Conservation (phyloP, 2,888 invertebrate genomes). For the Polymixis flavicincta region DNA sequence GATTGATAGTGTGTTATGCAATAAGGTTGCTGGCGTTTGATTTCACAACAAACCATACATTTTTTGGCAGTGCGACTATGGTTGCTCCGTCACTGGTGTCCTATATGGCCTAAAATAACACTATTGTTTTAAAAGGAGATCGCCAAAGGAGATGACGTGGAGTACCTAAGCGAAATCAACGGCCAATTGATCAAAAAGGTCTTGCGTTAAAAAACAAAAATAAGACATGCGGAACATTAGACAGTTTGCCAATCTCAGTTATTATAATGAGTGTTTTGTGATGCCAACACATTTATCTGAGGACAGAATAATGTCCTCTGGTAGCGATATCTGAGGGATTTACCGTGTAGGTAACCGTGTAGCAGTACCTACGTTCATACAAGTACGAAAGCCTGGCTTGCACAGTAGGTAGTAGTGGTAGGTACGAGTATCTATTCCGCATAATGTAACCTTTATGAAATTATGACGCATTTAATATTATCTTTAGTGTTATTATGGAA, state of each 20-base stretch:
- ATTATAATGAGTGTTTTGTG: conserved; percentile 53
- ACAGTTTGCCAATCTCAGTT: conserved; percentile 60
- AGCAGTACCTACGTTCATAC: neutral
- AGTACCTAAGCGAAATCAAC: conserved; percentile 38
- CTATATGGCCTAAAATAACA: neutral
- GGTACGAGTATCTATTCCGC: neutral
- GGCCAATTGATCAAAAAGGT: conserved; percentile 31
- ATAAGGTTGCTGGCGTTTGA: neutral
- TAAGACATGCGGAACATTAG: conserved; percentile 59
- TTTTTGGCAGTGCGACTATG: neutral
- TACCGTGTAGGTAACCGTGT: conserved; percentile 15
- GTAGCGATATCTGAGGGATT: conserved; percentile 16
- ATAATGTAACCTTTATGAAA: conserved; percentile 9
- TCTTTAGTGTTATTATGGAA: conserved; percentile 44
- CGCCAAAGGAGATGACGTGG: neutral
- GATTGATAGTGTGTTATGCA: too few species aligned
- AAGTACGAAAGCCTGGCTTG: neutral
- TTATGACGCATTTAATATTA: conserved; percentile 39
- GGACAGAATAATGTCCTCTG: conserved; percentile 43
- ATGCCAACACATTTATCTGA: conserved; percentile 63
- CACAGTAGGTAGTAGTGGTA: neutral
- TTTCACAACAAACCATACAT: neutral
- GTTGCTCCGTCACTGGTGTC: neutral
- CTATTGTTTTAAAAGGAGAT: neutral
- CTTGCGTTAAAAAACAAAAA: conserved; percentile 47